Evolutionary conservation across 2,888 invertebrate genomes (phyloP).

Genomic region (Tipula confusa): DNA sequence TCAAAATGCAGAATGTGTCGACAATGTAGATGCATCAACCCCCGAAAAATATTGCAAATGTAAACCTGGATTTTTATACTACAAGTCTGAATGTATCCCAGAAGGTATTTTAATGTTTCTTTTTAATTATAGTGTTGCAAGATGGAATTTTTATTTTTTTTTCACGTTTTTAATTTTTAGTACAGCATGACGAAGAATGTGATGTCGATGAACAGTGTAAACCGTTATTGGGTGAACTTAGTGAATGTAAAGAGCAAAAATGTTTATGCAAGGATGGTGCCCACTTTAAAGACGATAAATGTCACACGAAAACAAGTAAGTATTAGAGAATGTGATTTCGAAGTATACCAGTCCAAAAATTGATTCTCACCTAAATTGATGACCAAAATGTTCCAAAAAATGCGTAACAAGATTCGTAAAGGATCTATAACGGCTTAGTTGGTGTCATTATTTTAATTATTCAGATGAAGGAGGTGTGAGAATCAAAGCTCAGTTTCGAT

Average conservation of each 20-base stretch:
- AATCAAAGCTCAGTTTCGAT: too few species aligned
- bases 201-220: constrained; percentile 47
- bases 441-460: too few species aligned
- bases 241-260: constrained; percentile 43
- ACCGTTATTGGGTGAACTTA: constrained; percentile 42
- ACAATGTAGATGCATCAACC: not conserved
- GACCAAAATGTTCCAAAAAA: too few species aligned
- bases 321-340: too few species aligned
- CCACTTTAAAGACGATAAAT: constrained; percentile 37
- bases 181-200: constrained; percentile 45
- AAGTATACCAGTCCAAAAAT: too few species aligned
- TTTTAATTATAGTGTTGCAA: not conserved
- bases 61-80: constrained; percentile 45
- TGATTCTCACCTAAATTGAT: too few species aligned
- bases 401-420: too few species aligned
- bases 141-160: not conserved
- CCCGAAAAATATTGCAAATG: constrained; percentile 42
- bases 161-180: constrained; percentile 30
- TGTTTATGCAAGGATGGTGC: constrained; percentile 44
- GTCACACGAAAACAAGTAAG: not conserved
- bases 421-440: too few species aligned
- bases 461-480: too few species aligned
- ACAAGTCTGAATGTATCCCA: constrained; percentile 46
- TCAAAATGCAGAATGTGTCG: constrained; percentile 41
- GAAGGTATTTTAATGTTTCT: constrained; percentile 40